Conservation (phyloP, 2,888 invertebrate genomes). For the Trachelus troglodyta region DNA sequence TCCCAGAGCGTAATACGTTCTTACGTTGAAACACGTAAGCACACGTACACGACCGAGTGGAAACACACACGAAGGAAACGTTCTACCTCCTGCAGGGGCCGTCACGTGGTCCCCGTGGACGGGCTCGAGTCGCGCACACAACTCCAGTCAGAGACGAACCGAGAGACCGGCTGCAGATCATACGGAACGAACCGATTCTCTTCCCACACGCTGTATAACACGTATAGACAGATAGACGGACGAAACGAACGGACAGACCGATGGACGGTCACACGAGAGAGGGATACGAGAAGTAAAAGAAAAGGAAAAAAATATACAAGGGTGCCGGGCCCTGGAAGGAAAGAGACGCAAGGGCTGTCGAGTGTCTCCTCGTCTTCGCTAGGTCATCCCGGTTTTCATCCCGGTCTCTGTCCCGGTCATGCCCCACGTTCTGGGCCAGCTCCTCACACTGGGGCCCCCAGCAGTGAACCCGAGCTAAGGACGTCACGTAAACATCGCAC, state of each 20-base stretch:
- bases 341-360: not conserved
- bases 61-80: slow-evolving; percentile 47
- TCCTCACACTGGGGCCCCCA: not conserved
- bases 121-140: slow-evolving; percentile 54
- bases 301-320: not conserved
- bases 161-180: slow-evolving; percentile 54
- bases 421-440: not conserved
- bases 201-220: slow-evolving; percentile 7
- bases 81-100: slow-evolving; percentile 65
- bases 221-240: slow-evolving; percentile 7
- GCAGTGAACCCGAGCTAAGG: not conserved
- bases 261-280: not conserved
- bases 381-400: not conserved
- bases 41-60: not conserved
- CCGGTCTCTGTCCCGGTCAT: not conserved
- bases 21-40: not conserved
- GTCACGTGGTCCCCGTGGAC: slow-evolving; percentile 59
- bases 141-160: slow-evolving; percentile 61
- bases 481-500: not conserved
- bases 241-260: slow-evolving; percentile 11
- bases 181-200: slow-evolving; percentile 18
- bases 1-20: not conserved
- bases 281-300: not conserved
- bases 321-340: not conserved
- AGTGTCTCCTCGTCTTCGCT: not conserved